Evolutionary conservation across 2,113 vertebrate genomes (phyloP).

Genomic region (Colinus virginianus): DNA sequence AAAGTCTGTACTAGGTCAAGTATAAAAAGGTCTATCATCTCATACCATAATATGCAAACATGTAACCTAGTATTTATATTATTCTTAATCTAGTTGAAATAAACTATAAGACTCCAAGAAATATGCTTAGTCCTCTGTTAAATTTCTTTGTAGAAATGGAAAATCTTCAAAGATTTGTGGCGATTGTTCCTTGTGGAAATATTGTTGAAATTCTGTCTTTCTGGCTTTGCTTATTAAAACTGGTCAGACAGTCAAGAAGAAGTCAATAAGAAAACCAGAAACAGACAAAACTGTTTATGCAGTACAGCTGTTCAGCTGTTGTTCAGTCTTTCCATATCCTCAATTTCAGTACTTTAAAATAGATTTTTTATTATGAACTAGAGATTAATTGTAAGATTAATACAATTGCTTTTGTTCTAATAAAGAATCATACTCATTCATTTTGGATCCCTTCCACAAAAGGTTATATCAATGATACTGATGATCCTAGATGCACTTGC

Average conservation of each 20-base stretch:
- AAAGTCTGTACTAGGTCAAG: not conserved
- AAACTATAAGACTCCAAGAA: not conserved
- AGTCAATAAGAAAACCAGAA: slow-evolving; percentile 3
- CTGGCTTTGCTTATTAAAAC: not conserved
- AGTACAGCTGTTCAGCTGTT: not conserved
- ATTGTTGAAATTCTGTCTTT: not conserved
- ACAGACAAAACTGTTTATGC: not conserved
- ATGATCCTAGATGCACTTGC: not conserved
- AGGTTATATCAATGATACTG: not conserved
- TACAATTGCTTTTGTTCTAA: not conserved
- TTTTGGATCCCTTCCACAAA: not conserved
- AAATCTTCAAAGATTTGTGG: not conserved
- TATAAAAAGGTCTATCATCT: not conserved
- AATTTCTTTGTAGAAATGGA: not conserved
- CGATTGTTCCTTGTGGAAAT: not conserved
- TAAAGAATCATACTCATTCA: not conserved
- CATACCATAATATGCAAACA: not conserved
- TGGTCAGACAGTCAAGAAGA: not conserved
- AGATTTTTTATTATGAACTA: not conserved
- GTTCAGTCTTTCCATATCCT: not conserved
- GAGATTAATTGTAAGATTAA: not conserved
- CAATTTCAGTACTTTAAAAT: not conserved
- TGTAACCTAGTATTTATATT: not conserved
- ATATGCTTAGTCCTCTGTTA: not conserved
- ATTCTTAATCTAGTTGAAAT: not conserved